Base-by-base conservation (phyloP, 2,797 vertebrate genomes). In the Nyctalus aviator region DNA sequence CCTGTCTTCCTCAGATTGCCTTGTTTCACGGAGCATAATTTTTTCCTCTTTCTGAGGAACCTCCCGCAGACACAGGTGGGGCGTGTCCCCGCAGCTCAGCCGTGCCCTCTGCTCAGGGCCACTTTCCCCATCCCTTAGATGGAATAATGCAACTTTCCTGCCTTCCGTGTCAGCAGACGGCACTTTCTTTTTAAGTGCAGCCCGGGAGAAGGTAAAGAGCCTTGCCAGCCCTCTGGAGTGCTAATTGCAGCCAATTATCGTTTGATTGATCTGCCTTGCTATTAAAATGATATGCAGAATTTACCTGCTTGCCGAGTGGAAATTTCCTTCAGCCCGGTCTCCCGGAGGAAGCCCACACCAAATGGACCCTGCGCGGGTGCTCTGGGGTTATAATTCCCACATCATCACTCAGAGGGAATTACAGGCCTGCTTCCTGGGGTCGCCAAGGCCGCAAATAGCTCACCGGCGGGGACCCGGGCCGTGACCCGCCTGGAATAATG, bases 201-300 rank as follows among this genome's bases (percentile, higher is more conserved):
- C 85, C 84, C 50, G 48, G 81, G 72, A 95, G 82, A 96, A 96
- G 86, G 84, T 95, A 96, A 97, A 84, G 89, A 90, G 53, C 69
- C 68, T 91, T 94, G 91, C 30, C 53, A 96, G 96, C 95, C 96
- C 81, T 88, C 87, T 84, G 76, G 93, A 95, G 94, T 27, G 77
- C 91, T 97, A 97, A 98, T 97, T 98, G 97, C 92, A 92, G 23
- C 55, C 64, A n/a, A 97, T 98, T 97, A 98, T 17, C 96, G 93
- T 96, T 94, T 97, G 98, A 98, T 25, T 97, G 95, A 96, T 96
- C 97, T 95, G 93, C 66, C 94, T 76, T 66, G 32, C 8, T 46
- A 76, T 59, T 96, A 77, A 96, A 95, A 96, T 71, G 94, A 50
- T 91, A 94, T 94, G 90, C 32, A 97, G 94, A 95, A 69, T 37